Evolutionary conservation across 2,113 vertebrate genomes (phyloP), one percentile per base, ranked within the genome.

Genomic region (Poeciliopsis occidentalis): DNA sequence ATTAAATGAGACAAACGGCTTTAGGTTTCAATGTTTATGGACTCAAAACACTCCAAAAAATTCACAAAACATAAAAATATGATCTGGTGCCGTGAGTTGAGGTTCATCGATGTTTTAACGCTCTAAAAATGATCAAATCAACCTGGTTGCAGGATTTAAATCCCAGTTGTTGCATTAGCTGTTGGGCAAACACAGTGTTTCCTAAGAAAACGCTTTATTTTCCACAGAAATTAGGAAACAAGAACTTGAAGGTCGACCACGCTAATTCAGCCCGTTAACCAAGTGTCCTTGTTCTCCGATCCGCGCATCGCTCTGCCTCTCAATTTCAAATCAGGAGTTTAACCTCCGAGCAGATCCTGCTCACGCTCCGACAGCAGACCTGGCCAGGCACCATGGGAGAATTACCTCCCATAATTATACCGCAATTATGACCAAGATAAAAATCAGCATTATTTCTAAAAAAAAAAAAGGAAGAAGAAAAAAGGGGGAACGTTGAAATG

Each of bases 331-430:
- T 82, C 85, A 78, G 81, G 76, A 86, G 78, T 91, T 87, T 85
- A 88, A 90, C 80, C 82, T 89, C 83, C 68, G 5, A 89, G 86
- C 80, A 69, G 84, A 91, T 92, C 88, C 90, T 39, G 85, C 89
- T 91, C 84, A 92, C 86, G 86, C 79, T 64, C 22, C 63, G 71
- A 74, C 85, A n/a, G 65, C 76, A 73, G 88, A 89, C 85, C 82
- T 89, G 84, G 78, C 78, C 80, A 26, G 4, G 87, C 85, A 84
- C 87, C 89, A 80, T 30, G 75, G 78, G 87, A 93, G 90, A 89
- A 93, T 92, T 89, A 92, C 90, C 90, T 91, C 87, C 79, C 84
- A 87, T 93, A 94, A 95, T 94, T 93, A 94, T 83, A 92, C 90
- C 22, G 81, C 91, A 94, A 94, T 94, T 94, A 93, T 75, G 74